Conservation (phyloP, 2,113 vertebrate genomes). For the Seriola rivoliana region DNA sequence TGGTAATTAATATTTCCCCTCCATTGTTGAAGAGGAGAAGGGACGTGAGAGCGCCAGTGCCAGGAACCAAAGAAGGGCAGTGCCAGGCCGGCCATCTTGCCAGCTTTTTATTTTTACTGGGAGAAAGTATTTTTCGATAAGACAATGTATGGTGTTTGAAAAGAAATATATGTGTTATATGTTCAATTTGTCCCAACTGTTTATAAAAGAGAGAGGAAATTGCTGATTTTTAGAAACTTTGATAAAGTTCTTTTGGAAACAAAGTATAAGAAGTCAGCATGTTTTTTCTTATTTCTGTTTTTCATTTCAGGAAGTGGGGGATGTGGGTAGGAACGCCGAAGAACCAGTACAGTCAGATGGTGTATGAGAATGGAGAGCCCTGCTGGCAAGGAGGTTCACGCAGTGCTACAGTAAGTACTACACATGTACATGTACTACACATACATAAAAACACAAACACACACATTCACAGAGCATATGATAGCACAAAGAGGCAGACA, state of each 20-base stretch:
- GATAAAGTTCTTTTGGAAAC: no score
- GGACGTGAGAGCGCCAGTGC: constrained; percentile 32
- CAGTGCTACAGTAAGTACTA: constrained; percentile 72
- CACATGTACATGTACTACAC: neutral
- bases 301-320: constrained; percentile 80
- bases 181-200: constrained; percentile 31
- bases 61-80: constrained; percentile 63
- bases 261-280: neutral
- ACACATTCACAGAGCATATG: constrained; percentile 2
- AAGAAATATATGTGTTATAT: constrained; percentile 2
- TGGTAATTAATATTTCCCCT: constrained; percentile 81
- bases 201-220: constrained; percentile 28
- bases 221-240: constrained; percentile 1
- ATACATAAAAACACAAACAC: neutral
- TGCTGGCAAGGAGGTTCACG: constrained; percentile 76
- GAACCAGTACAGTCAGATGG: constrained; percentile 78
- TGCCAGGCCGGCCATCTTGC: constrained; percentile 64
- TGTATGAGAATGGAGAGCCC: constrained; percentile 79
- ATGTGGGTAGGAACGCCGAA: constrained; percentile 72
- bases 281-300: neutral
- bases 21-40: constrained; percentile 70
- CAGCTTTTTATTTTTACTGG: constrained; percentile 56
- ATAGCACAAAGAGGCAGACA: constrained; percentile 5
- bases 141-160: constrained; percentile 39
- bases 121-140: constrained; percentile 54